These are phyloP conservation scores for Panzeria rudis DNA, from an alignment of 2,888 invertebrate genomes.

Conservation along the genomic window DNA sequence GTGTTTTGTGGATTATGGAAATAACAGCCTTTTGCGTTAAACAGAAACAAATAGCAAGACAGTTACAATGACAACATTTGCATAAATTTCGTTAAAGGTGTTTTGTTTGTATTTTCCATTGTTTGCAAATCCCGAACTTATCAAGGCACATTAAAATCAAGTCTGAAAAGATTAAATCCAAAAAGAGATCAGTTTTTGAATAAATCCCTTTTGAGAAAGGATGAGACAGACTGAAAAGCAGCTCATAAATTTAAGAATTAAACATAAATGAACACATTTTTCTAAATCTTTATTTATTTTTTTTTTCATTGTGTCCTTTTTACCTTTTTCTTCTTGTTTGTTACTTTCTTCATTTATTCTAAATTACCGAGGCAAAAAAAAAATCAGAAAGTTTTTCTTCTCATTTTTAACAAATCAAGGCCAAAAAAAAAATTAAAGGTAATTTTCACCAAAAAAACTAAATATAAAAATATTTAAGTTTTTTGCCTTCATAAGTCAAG, in stretches of 20 bases:
- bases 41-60: slow-evolving; percentile 9
- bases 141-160: slow-evolving; percentile 59
- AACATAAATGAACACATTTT: slow-evolving; percentile 50
- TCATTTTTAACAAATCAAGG: slow-evolving; percentile 55
- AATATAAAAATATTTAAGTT: slow-evolving; percentile 21
- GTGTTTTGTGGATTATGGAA: slow-evolving; percentile 51
- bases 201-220: slow-evolving; percentile 68
- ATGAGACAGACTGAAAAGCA: slow-evolving; percentile 42
- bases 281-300: slow-evolving; percentile 35
- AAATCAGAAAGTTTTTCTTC: slow-evolving; percentile 30
- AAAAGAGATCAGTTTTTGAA: slow-evolving; percentile 53
- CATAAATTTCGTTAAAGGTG: slow-evolving; percentile 66
- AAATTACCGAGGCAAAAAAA: slow-evolving; percentile 13
- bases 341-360: slow-evolving; percentile 10
- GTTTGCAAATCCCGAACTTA: slow-evolving; percentile 41
- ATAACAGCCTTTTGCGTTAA: slow-evolving; percentile 42
- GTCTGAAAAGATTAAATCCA: slow-evolving; percentile 53
- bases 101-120: slow-evolving; percentile 37
- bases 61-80: slow-evolving; percentile 50
- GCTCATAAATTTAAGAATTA: slow-evolving; percentile 65
- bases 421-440: slow-evolving; percentile 65
- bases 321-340: not conserved
- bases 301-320: not conserved
- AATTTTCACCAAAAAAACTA: slow-evolving; percentile 28
- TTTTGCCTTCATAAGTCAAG: slow-evolving; percentile 65